Conservation (phyloP, 2,888 invertebrate species). For the Iselma pallidipennis region DNA sequence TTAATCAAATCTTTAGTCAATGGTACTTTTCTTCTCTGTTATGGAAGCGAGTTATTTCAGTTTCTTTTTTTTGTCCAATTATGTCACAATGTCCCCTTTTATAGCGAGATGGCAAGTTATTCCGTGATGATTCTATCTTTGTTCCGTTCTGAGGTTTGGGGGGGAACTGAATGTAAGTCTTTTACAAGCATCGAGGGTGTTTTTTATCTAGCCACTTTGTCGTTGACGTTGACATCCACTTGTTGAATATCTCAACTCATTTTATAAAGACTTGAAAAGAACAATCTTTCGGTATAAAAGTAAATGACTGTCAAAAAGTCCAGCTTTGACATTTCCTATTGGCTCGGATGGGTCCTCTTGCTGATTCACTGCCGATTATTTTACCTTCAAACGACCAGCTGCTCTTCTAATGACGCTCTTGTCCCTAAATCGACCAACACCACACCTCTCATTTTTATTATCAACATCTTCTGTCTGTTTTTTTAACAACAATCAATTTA, state of each 20-base stretch:
- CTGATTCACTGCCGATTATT: slow-evolving; percentile 27
- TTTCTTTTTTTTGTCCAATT: slow-evolving; percentile 29
- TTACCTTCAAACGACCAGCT: slow-evolving; percentile 21
- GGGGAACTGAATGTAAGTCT: slow-evolving; percentile 49
- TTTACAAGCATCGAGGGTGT: slow-evolving; percentile 55
- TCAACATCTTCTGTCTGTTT: slow-evolving; percentile 11
- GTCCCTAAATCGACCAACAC: slow-evolving; percentile 23
- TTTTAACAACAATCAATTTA: slow-evolving; percentile 19
- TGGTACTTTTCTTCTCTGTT: slow-evolving; percentile 18
- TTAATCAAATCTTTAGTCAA: slow-evolving; percentile 28
- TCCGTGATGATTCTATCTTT: slow-evolving; percentile 40
- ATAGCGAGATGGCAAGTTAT: slow-evolving; percentile 36
- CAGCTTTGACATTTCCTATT: slow-evolving; percentile 25
- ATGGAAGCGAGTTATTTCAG: slow-evolving; percentile 15
- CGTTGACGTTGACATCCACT: slow-evolving; percentile 55
- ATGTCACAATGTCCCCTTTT: slow-evolving; percentile 39
- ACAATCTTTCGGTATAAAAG: slow-evolving; percentile 45
- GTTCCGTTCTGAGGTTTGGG: slow-evolving; percentile 40
- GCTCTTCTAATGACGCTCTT: slow-evolving; percentile 26
- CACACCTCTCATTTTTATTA: slow-evolving; percentile 22
- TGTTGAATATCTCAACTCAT: slow-evolving; percentile 48
- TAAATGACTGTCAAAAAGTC: slow-evolving; percentile 43
- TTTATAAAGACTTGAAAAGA: slow-evolving; percentile 43
- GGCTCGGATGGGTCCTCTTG: slow-evolving; percentile 16
- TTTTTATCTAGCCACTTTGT: slow-evolving; percentile 57